Evolutionary conservation across 2,797 vertebrate genomes (phyloP).

Genomic region (Anas bahamensis): DNA sequence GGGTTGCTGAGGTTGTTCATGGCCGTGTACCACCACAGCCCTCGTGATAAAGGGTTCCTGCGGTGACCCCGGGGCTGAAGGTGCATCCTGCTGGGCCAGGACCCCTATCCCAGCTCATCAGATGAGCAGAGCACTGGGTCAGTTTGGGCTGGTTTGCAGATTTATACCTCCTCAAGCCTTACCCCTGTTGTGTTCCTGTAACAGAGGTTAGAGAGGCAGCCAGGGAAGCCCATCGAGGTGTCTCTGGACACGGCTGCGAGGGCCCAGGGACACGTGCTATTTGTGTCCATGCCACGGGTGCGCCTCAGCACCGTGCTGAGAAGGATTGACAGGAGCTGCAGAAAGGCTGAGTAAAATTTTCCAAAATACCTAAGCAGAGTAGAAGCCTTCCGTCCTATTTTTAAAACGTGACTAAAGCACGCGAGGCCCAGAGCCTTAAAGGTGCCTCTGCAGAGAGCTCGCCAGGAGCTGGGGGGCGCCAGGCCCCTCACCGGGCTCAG

Average conservation of each 20-base stretch:
- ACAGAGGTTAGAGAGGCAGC: too few species aligned
- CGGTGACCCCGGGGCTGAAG: too few species aligned
- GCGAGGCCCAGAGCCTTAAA: slow-evolving; percentile 39
- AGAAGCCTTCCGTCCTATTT: slow-evolving; percentile 62
- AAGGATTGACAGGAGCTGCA: slow-evolving; percentile 65
- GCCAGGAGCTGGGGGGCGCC: not conserved
- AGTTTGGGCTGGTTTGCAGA: too few species aligned
- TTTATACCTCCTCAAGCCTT: too few species aligned
- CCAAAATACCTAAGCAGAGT: slow-evolving; percentile 62
- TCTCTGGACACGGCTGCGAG: not conserved
- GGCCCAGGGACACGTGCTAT: not conserved
- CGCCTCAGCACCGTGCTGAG: not conserved
- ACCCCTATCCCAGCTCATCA: too few species aligned
- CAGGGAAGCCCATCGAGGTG: not conserved
- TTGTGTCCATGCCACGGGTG: not conserved
- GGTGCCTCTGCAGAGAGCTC: slow-evolving; percentile 12
- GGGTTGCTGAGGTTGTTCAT: not conserved
- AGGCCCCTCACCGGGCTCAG: not conserved
- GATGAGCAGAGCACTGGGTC: not conserved
- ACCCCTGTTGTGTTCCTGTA: too few species aligned
- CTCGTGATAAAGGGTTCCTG: too few species aligned
- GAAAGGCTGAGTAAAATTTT: slow-evolving; percentile 68
- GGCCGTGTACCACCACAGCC: not conserved
- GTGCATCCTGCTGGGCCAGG: too few species aligned
- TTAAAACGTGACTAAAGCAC: slow-evolving; percentile 50